These are phyloP conservation scores for Drusus annulatus DNA, from an alignment of 1,140 invertebrate species.

Conservation along the genomic window DNA sequence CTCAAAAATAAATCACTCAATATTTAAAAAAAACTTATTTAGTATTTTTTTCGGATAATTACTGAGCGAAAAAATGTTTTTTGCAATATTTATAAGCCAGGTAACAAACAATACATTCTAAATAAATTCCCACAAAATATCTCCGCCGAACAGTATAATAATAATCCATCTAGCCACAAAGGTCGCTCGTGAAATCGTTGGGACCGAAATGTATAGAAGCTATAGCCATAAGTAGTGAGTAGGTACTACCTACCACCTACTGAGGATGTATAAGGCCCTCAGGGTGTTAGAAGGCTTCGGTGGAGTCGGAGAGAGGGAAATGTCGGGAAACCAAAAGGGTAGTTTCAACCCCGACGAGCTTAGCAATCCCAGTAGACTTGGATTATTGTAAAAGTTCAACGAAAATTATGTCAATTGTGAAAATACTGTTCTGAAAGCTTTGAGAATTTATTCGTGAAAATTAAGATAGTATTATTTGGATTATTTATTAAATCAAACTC, in stretches of 20 bases:
- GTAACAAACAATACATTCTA: too few species aligned
- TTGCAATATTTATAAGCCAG: too few species aligned
- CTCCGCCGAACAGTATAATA: not conserved
- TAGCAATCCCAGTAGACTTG: constrained; percentile 26
- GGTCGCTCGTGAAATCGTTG: constrained; percentile 23
- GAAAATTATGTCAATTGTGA: constrained; percentile 7
- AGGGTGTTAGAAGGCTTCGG: not conserved
- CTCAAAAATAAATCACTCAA: too few species aligned
- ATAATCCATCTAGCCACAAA: constrained; percentile 4
- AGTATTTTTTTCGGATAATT: too few species aligned
- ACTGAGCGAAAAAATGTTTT: too few species aligned
- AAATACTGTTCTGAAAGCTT: not conserved
- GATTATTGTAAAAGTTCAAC: constrained; percentile 16
- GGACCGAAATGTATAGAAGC: constrained; percentile 7
- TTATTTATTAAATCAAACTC: too few species aligned
- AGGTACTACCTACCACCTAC: too few species aligned
- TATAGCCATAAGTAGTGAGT: not conserved
- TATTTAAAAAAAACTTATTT: too few species aligned
- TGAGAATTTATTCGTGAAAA: not conserved
- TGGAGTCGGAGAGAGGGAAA: not conserved
- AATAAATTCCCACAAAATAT: not conserved
- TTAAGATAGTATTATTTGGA: too few species aligned
- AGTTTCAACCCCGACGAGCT: constrained; percentile 4
- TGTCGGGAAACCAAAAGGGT: constrained; percentile 20
- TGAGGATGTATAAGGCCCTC: too few species aligned